These are phyloP conservation scores for Augochlorella aurata DNA, from an alignment of 2,888 invertebrate genomes.

Conservation along the genomic window DNA sequence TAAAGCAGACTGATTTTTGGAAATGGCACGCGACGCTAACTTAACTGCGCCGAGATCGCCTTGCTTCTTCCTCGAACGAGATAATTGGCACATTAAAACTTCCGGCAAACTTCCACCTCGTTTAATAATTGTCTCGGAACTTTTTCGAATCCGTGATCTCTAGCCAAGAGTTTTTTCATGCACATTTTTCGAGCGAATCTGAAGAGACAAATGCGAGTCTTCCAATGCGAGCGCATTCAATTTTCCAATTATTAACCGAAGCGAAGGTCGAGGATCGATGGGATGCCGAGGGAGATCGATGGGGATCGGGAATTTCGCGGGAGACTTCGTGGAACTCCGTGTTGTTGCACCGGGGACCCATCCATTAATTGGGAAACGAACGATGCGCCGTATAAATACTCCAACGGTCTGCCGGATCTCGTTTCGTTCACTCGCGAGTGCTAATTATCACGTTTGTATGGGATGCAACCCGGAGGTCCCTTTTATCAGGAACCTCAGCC, in stretches of 20 bases:
- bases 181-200: no score
- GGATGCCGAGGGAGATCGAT: neutral
- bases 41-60: neutral
- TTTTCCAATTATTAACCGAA: neutral
- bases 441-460: slow-evolving; percentile 56
- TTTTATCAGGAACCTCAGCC: slow-evolving; percentile 28
- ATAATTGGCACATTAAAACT: neutral
- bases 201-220: no score
- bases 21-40: slow-evolving; percentile 6
- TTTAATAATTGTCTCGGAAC: no score
- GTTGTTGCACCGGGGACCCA: slow-evolving; percentile 11
- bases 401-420: neutral
- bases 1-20: slow-evolving; percentile 24
- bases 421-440: slow-evolving; percentile 3
- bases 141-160: no score
- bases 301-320: slow-evolving; percentile 1
- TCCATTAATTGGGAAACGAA: slow-evolving; percentile 48
- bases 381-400: slow-evolving; percentile 12
- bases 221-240: neutral
- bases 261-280: neutral
- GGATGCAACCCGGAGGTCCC: slow-evolving; percentile 23
- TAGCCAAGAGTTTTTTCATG: no score
- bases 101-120: no score
- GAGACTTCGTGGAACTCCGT: neutral
- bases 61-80: slow-evolving; percentile 2